These are phyloP conservation scores for Piezodorus guildinii DNA, from an alignment of 1,140 invertebrate genomes.

Conservation along the genomic window DNA sequence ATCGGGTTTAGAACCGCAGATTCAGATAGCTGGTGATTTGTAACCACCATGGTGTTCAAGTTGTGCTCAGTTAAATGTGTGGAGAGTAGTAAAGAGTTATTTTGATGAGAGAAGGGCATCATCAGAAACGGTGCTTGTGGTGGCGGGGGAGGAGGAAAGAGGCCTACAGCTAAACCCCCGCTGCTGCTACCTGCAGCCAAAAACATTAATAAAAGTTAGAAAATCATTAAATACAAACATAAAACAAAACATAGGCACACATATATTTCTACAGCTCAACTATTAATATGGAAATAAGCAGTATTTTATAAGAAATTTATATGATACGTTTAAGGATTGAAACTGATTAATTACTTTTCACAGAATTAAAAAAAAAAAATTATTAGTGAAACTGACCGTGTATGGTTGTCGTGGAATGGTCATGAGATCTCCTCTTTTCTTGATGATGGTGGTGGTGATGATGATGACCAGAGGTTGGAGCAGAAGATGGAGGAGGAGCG, in stretches of 20 bases:
- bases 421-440: conserved; percentile 15
- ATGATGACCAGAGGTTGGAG: background rate
- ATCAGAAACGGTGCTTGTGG: background rate
- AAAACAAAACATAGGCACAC: too few species aligned
- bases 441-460: conserved; percentile 13
- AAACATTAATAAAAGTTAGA: background rate
- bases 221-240: background rate
- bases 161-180: conserved; percentile 3
- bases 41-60: conserved; percentile 17
- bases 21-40: conserved; percentile 20
- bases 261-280: too few species aligned
- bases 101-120: conserved; percentile 17
- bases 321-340: too few species aligned
- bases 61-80: conserved; percentile 21
- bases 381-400: background rate
- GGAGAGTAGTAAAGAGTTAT: conserved; percentile 19
- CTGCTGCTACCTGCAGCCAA: background rate
- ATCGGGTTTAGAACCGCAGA: conserved; percentile 15
- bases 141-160: background rate
- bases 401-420: background rate
- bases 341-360: too few species aligned
- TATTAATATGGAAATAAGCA: too few species aligned
- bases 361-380: too few species aligned
- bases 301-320: too few species aligned
- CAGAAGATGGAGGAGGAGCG: conserved; percentile 31